Evolutionary conservation across 2,797 vertebrate genomes (phyloP).

Genomic region (Trachurus trachurus): DNA sequence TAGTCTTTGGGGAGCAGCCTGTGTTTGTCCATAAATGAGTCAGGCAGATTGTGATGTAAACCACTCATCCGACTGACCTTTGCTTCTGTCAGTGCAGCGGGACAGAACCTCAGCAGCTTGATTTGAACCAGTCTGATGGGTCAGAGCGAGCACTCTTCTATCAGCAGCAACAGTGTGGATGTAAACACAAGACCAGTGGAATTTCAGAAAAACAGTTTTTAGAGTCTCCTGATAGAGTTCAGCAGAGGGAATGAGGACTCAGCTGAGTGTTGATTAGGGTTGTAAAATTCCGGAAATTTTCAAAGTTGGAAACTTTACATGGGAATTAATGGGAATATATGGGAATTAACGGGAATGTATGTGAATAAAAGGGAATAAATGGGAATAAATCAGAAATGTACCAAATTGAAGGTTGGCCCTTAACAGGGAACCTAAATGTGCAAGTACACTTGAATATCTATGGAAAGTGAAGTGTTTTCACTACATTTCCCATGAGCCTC

Average conservation of each 20-base stretch:
- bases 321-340: too few species aligned
- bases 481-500: too few species aligned
- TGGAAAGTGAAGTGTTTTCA: too few species aligned
- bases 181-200: neutral
- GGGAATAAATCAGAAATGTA: too few species aligned
- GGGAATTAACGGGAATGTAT: too few species aligned
- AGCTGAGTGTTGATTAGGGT: too few species aligned
- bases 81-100: neutral
- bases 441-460: too few species aligned
- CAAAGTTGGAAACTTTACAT: too few species aligned
- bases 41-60: constrained; percentile 25
- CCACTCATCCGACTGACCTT: constrained; percentile 18
- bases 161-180: neutral
- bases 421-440: too few species aligned
- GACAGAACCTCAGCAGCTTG: neutral
- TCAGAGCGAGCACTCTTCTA: neutral
- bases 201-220: neutral
- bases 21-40: constrained; percentile 39
- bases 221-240: neutral
- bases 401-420: too few species aligned
- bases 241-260: neutral
- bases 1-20: constrained; percentile 3
- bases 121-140: neutral
- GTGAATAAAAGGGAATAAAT: too few species aligned
- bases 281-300: too few species aligned